Conservation (phyloP, 2,797 vertebrate species). For the Malurus splendens region DNA sequence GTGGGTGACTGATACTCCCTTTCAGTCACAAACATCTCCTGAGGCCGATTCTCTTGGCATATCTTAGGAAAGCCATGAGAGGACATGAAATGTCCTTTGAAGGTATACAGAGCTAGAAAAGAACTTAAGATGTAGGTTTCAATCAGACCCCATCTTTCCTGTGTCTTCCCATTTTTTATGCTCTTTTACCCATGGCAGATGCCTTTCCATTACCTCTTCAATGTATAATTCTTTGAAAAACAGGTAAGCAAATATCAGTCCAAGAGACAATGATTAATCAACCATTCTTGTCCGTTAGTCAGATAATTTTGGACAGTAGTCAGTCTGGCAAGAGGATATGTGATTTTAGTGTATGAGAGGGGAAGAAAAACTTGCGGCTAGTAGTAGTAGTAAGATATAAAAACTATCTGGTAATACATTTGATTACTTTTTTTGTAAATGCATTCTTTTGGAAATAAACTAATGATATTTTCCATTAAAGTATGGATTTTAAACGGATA, state of each 20-base stretch:
- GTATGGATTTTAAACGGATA: background rate
- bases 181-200: background rate
- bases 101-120: background rate
- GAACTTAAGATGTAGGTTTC: background rate
- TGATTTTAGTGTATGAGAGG: background rate
- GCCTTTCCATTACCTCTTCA: background rate
- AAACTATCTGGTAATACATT: background rate
- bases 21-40: background rate
- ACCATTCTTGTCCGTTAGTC: background rate
- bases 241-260: background rate
- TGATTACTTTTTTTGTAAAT: background rate
- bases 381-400: background rate
- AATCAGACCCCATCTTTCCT: background rate
- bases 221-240: background rate
- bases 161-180: background rate
- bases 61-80: background rate
- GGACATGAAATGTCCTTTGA: background rate
- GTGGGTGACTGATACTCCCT: background rate
- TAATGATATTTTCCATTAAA: background rate
- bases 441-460: background rate
- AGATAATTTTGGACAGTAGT: background rate
- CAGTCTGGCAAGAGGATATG: background rate
- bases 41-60: background rate
- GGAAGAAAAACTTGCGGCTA: background rate
- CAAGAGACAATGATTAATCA: background rate